A percentile compares a stretch with the other conserved stretches of the same genome.
phyloP scores from a whole-genome alignment of 1,140 invertebrate genomes.

The Pachypeltis micranthus region DNA sequence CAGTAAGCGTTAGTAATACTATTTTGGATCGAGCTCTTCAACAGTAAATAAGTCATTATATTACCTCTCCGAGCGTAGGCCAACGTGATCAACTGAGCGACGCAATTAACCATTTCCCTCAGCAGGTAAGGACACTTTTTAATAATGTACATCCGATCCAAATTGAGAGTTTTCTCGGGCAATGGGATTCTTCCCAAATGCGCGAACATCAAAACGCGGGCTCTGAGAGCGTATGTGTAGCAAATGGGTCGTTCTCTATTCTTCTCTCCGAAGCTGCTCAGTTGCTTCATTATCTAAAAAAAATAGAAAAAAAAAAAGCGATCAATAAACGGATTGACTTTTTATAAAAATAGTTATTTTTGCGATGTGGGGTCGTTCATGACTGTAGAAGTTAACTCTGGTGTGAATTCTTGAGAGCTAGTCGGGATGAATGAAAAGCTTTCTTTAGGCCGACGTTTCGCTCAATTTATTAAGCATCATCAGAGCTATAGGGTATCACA shows the following conservation, averaged over 20 bases:
- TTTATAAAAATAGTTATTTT: too few species aligned
- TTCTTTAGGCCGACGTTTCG: too few species aligned
- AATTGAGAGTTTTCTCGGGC: constrained; percentile 68
- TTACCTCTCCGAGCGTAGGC: constrained; percentile 80
- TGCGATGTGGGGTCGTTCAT: too few species aligned
- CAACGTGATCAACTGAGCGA: constrained; percentile 83
- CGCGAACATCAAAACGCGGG: constrained; percentile 84
- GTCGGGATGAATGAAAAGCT: too few species aligned
- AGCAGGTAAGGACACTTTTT: constrained; percentile 91
- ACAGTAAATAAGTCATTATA: too few species aligned
- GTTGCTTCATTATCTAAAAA: constrained; percentile 73
- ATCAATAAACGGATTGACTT: too few species aligned
- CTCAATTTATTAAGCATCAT: too few species aligned
- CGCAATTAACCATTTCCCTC: constrained; percentile 93
- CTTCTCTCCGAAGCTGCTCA: constrained; percentile 81
- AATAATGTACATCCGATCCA: constrained; percentile 75
- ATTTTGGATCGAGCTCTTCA: too few species aligned
- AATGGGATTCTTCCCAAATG: constrained; percentile 77
- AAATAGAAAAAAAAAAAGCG: neutral
- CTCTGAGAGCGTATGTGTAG: constrained; percentile 92
- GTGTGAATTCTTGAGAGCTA: too few species aligned
- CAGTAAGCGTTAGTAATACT: too few species aligned
- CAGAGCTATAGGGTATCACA: too few species aligned
- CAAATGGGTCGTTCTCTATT: constrained; percentile 90
- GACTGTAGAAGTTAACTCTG: too few species aligned